These are phyloP conservation scores for Phyllostomus hastatus DNA, from an alignment of 2,113 vertebrate genomes.

Conservation along the genomic window DNA sequence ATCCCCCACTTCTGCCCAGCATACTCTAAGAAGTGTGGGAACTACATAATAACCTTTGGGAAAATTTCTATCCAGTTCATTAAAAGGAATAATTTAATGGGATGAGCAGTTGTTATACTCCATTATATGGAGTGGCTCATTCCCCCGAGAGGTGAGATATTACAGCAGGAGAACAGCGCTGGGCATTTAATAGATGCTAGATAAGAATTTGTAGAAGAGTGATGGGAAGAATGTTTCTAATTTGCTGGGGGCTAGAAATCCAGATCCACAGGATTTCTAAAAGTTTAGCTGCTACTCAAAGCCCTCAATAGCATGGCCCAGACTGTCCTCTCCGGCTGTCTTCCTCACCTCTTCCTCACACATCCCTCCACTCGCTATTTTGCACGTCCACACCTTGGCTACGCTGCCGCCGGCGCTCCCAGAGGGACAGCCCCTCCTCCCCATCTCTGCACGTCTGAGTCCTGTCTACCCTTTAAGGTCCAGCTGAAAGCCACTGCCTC, in stretches of 20 bases:
- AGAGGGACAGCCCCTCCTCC: not conserved
- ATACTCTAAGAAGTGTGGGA: not conserved
- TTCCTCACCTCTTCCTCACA: not conserved
- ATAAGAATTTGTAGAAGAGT: not conserved
- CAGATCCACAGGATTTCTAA: not conserved
- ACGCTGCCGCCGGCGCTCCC: not conserved
- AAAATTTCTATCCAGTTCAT: not conserved
- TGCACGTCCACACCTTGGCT: not conserved
- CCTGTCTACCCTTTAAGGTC: not conserved
- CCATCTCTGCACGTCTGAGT: not conserved
- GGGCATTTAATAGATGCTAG: not conserved
- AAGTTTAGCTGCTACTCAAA: not conserved
- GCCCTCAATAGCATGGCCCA: not conserved
- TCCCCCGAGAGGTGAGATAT: not conserved
- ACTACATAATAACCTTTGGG: not conserved
- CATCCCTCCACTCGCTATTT: not conserved
- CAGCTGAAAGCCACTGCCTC: not conserved
- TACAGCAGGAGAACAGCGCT: not conserved
- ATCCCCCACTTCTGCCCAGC: rapidly evolving
- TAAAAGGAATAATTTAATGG: not conserved
- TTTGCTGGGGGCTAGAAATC: not conserved
- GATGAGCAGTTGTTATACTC: not conserved
- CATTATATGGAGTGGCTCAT: not conserved
- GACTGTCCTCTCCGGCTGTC: not conserved
- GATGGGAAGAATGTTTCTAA: not conserved